phyloP scores from a whole-genome alignment of 2,888 invertebrate species.

The Autographa pulchrina region DNA sequence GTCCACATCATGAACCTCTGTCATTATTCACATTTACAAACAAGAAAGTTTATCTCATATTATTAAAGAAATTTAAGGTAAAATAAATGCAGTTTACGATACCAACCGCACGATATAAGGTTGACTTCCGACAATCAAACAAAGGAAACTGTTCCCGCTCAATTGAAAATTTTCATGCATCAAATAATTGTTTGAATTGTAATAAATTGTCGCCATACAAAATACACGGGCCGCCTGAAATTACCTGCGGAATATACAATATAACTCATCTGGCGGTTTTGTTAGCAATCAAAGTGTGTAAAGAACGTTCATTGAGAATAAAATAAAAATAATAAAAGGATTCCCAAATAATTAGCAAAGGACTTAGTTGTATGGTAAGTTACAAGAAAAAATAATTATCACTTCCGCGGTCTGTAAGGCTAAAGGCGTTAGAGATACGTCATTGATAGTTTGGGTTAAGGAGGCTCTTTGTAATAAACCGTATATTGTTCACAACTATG shows the following conservation, averaged over 20 bases:
- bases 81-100: conserved; percentile 7
- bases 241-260: neutral
- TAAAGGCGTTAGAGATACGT: no score
- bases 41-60: no score
- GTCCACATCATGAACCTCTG: no score
- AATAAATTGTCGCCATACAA: conserved; percentile 36
- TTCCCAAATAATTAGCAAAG: no score
- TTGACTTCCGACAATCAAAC: neutral
- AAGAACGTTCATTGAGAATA: neutral
- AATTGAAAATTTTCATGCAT: conserved; percentile 41
- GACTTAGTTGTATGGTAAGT: neutral
- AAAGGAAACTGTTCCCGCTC: conserved; percentile 14
- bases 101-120: neutral
- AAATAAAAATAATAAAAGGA: no score
- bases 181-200: conserved; percentile 45
- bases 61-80: neutral
- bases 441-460: no score
- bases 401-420: no score
- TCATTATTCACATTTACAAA: no score
- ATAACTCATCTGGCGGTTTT: neutral
- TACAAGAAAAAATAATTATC: neutral
- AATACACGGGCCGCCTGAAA: conserved; percentile 20
- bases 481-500: no score
- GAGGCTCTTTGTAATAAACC: no score
- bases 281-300: neutral